These are phyloP conservation scores for Epizoanthus scotinus DNA, from an alignment of 92 coral and sea anemone genomes.

Conservation along the genomic window DNA sequence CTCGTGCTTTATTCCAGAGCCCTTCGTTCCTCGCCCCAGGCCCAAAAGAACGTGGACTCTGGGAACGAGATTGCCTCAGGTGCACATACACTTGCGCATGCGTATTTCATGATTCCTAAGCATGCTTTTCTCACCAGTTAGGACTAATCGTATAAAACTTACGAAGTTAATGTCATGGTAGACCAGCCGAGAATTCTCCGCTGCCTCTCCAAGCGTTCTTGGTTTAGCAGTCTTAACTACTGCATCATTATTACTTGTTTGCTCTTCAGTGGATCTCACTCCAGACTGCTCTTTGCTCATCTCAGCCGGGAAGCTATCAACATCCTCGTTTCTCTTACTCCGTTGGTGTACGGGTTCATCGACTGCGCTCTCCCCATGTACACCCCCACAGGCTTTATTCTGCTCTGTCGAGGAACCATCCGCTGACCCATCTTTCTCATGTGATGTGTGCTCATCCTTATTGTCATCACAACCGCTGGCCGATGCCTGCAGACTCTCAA, in stretches of 20 bases:
- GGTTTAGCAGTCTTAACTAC: conserved; percentile 7
- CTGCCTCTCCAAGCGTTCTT: conserved; percentile 33
- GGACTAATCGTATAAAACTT: conserved; percentile 23
- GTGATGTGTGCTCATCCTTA: not conserved
- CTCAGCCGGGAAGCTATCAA: not conserved
- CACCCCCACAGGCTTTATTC: conserved; percentile 13
- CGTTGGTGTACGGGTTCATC: too few species aligned
- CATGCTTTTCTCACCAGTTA: too few species aligned
- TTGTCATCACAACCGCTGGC: not conserved
- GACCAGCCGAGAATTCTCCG: conserved; percentile 61
- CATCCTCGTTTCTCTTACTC: too few species aligned
- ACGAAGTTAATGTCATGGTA: conserved; percentile 76
- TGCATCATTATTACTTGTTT: not conserved
- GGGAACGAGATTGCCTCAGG: too few species aligned
- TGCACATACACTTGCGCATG: too few species aligned
- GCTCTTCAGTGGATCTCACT: not conserved
- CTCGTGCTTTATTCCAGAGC: too few species aligned
- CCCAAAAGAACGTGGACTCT: too few species aligned
- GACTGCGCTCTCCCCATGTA: not conserved
- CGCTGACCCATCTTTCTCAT: not conserved
- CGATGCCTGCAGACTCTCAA: conserved; percentile 45
- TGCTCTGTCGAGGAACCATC: conserved; percentile 3
- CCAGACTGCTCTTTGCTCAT: too few species aligned
- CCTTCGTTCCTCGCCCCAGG: too few species aligned
- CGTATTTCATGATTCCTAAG: too few species aligned